Evolutionary conservation across 2,113 vertebrate species (phyloP), one percentile per base, ranked within the genome.

Genomic region (Symphodus melops): DNA sequence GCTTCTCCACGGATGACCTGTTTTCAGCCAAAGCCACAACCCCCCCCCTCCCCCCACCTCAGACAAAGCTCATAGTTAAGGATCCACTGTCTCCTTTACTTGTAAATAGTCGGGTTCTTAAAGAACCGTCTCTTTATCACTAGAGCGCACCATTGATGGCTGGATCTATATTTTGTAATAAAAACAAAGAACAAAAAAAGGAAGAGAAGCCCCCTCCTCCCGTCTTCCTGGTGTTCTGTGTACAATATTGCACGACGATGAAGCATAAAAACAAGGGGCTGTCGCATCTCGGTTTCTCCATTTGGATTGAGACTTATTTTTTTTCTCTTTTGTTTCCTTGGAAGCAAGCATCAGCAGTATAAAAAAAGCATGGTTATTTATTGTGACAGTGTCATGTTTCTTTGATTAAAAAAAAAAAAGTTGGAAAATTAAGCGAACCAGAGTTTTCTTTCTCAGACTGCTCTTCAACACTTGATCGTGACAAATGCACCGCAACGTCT

Each of bases 301-400:
- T 79, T 86, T 84, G 77, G 83, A 78, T 79, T 41, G 81, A 84
- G 78, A 86, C 72, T 72, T 73, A 1, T 41, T 41, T 41, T 83
- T 85, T 51, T 76, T 54, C 59, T 68, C 52, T 59, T 51, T 82
- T 67, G 59, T 86, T 87, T 84, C 49, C 57, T 65, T 60, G 51
- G 79, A 88, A 79, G 79, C 54, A 72, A 79, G 73, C 75, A 73
- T 84, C 77, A 58, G 84, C 88, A 81, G 89, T 92, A 85, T 84
- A 90, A 91, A 33, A 33, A 91, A 86, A 91, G 93, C 94, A 95
- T 95, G 93, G 85, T 93, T 94, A 95, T 94, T 94, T 95, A 94
- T 94, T 95, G 94, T 94, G 91, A 93, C 92, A 93, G 86, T 92
- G 92, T 94, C 92, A 93, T 89, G 82, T 92, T 93, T 92, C 86